phyloP scores from a whole-genome alignment of 2,113 vertebrate genomes.

The Gavialis gangeticus region DNA sequence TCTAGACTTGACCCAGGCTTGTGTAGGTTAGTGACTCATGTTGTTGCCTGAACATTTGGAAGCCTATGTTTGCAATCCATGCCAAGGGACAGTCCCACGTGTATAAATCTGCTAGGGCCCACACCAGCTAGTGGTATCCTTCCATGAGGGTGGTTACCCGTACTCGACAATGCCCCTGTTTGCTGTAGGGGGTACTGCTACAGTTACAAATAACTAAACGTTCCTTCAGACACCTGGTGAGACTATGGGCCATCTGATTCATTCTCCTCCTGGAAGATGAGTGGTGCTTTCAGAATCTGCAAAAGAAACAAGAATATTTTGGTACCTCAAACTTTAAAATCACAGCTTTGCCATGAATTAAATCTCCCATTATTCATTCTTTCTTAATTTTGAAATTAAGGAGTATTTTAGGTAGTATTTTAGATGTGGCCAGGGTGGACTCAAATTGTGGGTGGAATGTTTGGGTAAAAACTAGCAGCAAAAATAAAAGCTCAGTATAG shows the following conservation, averaged over 20 bases:
- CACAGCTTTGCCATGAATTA: accelerated
- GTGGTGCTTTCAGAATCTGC: not conserved
- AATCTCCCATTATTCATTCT: not conserved
- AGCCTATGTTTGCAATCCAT: not conserved
- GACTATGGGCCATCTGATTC: not conserved
- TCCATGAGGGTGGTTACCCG: not conserved
- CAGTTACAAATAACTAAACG: not conserved
- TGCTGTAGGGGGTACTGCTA: not conserved
- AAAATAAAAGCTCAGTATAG: not conserved
- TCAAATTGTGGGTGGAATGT: not conserved
- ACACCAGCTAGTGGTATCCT: not conserved
- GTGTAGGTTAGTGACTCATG: accelerated
- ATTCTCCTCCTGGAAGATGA: not conserved
- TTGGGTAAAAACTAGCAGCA: not conserved
- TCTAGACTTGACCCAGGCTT: not conserved
- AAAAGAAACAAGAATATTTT: not conserved
- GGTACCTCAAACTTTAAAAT: not conserved
- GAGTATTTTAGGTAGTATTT: not conserved
- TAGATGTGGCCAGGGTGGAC: not conserved
- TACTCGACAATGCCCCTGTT: not conserved
- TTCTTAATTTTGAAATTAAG: not conserved
- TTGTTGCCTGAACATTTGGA: not conserved
- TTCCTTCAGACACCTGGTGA: not conserved
- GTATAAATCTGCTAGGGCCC: not conserved
- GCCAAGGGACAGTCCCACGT: not conserved